phyloP scores from a whole-genome alignment of 2,797 vertebrate species.

The Epinephelus coioides region DNA sequence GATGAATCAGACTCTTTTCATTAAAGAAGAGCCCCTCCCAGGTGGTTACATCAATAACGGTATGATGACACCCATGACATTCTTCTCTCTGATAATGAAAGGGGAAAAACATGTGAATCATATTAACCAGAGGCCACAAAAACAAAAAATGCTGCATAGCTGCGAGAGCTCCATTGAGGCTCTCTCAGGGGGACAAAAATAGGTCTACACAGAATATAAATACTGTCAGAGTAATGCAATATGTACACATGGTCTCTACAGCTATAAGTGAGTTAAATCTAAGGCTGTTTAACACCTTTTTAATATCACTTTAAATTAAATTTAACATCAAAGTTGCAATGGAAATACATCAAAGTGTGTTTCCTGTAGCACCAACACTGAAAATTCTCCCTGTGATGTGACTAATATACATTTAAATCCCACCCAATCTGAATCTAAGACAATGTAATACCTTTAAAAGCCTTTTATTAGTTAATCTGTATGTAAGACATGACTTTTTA shows the following conservation, averaged over 20 bases:
- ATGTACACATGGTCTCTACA: neutral
- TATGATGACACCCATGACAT: constrained; percentile 39
- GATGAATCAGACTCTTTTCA: constrained; percentile 41
- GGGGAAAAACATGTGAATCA: constrained; percentile 30
- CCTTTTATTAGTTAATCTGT: no score
- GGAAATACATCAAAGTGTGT: no score
- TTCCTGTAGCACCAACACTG: no score
- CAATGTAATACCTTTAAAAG: no score
- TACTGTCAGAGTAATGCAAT: constrained; percentile 1
- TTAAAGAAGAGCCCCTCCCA: constrained; percentile 37
- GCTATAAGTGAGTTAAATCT: no score
- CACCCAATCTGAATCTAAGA: no score
- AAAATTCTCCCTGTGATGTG: no score
- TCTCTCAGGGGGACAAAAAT: constrained; percentile 7
- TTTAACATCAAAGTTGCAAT: no score
- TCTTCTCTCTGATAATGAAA: constrained; percentile 32
- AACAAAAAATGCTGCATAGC: constrained; percentile 5
- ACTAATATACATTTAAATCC: no score
- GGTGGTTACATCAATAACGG: constrained; percentile 35
- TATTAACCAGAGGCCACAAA: constrained; percentile 19
- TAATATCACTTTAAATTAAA: no score
- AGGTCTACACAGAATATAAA: neutral
- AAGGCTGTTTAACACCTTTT: no score
- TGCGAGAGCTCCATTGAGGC: constrained; percentile 6
- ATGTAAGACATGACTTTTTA: no score